Percentiles rank a stretch among this genome's conserved stretches.
These are phyloP conservation scores for Hermetia illucens DNA, from an alignment of 1,140 invertebrate species.

Conservation along the genomic window DNA sequence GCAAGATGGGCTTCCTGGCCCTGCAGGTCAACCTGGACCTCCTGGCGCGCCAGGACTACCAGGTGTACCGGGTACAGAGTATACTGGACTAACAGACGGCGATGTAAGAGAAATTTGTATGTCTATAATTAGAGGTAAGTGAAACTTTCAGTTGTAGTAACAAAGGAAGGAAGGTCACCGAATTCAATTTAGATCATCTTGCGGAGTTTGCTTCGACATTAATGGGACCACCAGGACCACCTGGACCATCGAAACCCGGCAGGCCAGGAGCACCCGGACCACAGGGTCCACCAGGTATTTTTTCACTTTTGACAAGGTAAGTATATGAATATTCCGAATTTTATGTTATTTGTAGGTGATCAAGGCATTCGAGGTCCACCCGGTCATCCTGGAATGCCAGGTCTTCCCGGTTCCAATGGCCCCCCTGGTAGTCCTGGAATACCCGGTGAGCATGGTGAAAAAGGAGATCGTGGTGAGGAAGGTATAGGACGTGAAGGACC, in stretches of 20 bases:
- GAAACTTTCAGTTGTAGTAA: not conserved
- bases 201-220: slow-evolving; percentile 6
- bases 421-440: slow-evolving; percentile 48
- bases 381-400: slow-evolving; percentile 20
- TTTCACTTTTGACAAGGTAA: not conserved
- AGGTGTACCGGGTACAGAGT: slow-evolving; percentile 16
- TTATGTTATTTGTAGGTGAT: slow-evolving; percentile 8
- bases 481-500: slow-evolving; percentile 14
- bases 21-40: not conserved
- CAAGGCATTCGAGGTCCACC: slow-evolving; percentile 12
- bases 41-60: slow-evolving; percentile 23
- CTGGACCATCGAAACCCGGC: slow-evolving; percentile 9
- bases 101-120: slow-evolving; percentile 10
- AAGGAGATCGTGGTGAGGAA: slow-evolving; percentile 34
- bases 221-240: slow-evolving; percentile 16
- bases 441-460: slow-evolving; percentile 30
- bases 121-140: slow-evolving; percentile 9
- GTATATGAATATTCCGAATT: slow-evolving; percentile 3
- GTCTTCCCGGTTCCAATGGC: slow-evolving; percentile 21
- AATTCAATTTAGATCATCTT: slow-evolving; percentile 8
- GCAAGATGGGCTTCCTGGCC: too few species aligned
- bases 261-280: slow-evolving; percentile 11
- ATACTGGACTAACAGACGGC: not conserved
- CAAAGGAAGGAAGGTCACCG: not conserved
- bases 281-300: slow-evolving; percentile 8